These are phyloP conservation scores for Bombus waltoni DNA, from an alignment of 1,140 invertebrate species.

Conservation along the genomic window DNA sequence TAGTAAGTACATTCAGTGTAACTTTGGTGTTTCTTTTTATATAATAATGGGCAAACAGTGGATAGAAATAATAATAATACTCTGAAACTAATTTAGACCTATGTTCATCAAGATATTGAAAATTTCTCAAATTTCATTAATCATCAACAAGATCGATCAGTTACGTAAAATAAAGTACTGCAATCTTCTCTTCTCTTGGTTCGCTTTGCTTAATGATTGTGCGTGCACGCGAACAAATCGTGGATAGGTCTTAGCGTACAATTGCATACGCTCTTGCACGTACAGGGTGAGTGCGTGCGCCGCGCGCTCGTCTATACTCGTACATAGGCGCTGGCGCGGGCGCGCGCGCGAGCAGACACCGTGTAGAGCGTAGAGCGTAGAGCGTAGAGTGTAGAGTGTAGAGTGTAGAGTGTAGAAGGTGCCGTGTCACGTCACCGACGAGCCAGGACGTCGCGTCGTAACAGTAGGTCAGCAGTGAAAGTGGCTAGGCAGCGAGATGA, in stretches of 20 bases:
- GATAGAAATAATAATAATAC: no score
- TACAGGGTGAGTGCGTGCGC: neutral
- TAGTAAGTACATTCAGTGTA: no score
- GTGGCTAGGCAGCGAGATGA: constrained; percentile 73
- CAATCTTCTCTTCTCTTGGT: neutral
- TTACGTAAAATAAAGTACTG: no score
- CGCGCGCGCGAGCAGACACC: neutral
- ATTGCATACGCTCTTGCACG: constrained; percentile 13
- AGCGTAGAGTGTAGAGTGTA: no score
- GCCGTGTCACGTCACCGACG: constrained; percentile 65
- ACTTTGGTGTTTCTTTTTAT: no score
- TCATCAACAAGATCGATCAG: no score
- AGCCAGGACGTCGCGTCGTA: constrained; percentile 68
- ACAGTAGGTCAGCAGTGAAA: constrained; percentile 78
- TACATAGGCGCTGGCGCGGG: neutral
- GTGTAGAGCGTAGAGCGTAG: no score
- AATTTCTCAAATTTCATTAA: no score
- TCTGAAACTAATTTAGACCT: no score
- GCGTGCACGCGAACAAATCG: constrained; percentile 38
- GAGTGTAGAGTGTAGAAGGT: constrained; percentile 20
- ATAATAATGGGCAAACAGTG: no score
- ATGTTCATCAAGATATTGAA: no score
- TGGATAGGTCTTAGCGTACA: constrained; percentile 45
- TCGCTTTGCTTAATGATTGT: neutral
- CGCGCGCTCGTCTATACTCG: neutral